Base-by-base conservation (phyloP, 2,888 invertebrate genomes). In the Nesidiocoris tenuis region DNA sequence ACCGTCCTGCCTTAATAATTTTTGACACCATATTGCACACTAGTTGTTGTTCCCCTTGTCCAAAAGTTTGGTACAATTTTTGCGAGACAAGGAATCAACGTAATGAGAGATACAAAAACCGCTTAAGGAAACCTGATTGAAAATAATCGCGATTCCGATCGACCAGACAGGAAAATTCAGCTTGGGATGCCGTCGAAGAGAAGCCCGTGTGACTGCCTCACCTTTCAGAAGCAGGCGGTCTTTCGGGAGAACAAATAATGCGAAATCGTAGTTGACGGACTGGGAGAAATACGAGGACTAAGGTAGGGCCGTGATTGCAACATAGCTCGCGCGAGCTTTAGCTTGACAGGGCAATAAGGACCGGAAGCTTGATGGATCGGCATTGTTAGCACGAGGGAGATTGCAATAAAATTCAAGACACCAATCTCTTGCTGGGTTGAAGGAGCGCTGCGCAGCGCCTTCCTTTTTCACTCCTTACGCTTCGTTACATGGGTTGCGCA, bases 261-360 rank as follows among this genome's bases (percentile, higher is more conserved):
- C 39, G 39, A 39, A 39, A 39, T 39, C 39, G 39, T 39, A 39
- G 39, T 39, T 39, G 39, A 39, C 39, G 39, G 39, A 39, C 3
- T 3, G 39, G 39, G 12, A 39, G 39, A 39, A 39, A 39, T 39
- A 39, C 39, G 39, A 39, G 39, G 39, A 39, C 39, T 7, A 39
- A 39, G 39, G 39, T 39, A 39, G 12, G 39, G 12, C 39, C 39
- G 39, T 39, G 39, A 39, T 39, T 39, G 39, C 39, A 39, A 39
- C 39, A 39, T 39, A 39, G 39, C 39, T 39, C 39, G 39, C 39
- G 24, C 64, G 65, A 39, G 39, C 39, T 39, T 39, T 39, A 18
- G 65, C 25, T 39, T 65, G 65, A 65, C 65, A 65, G 65, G 25
- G 39, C 65, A 65, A 65, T 65, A 65, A 65, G 65, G 23, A 39